These are phyloP conservation scores for Sebastes vulpes DNA, from an alignment of 2,797 vertebrate genomes.

Conservation along the genomic window DNA sequence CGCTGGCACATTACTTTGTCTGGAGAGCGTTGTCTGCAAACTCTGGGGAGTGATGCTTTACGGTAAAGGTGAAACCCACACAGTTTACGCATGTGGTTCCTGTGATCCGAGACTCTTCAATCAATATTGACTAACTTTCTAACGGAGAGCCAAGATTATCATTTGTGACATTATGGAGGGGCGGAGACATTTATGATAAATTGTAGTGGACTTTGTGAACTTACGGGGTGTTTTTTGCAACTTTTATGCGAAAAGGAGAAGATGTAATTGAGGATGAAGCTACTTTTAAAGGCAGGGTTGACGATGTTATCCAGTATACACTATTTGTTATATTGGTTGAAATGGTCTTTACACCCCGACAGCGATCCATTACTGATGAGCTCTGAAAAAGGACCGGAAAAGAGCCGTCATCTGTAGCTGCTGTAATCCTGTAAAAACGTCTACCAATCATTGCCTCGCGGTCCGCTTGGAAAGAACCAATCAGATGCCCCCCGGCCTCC, in stretches of 20 bases:
- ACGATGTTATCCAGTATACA: too few relatives aligned
- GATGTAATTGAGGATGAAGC: too few relatives aligned
- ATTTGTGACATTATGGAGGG: not conserved
- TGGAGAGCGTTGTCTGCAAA: slow-evolving; percentile 51
- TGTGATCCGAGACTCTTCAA: not conserved
- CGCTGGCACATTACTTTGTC: slow-evolving; percentile 68
- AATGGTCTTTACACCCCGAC: too few relatives aligned
- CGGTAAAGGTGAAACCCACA: slow-evolving; percentile 37
- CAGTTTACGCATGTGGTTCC: slow-evolving; percentile 27
- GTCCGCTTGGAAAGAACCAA: too few relatives aligned
- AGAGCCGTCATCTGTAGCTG: too few relatives aligned
- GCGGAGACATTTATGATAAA: not conserved
- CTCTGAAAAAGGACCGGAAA: too few relatives aligned
- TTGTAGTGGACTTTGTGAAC: not conserved
- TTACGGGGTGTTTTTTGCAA: not conserved
- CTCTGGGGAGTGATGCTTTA: slow-evolving; percentile 43
- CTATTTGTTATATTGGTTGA: too few relatives aligned
- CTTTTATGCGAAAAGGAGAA: not conserved
- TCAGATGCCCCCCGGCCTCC: too few relatives aligned
- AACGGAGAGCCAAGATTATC: not conserved
- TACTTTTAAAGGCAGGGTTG: too few relatives aligned
- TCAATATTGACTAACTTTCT: slow-evolving; percentile 22
- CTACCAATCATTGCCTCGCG: too few relatives aligned
- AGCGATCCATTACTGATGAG: too few relatives aligned
- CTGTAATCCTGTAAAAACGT: too few relatives aligned